Percentiles rank a stretch among this genome's conserved stretches.
Evolutionary conservation across 92 coral and sea anemone genomes (phyloP).

Genomic region (Zoanthus solanderi): DNA sequence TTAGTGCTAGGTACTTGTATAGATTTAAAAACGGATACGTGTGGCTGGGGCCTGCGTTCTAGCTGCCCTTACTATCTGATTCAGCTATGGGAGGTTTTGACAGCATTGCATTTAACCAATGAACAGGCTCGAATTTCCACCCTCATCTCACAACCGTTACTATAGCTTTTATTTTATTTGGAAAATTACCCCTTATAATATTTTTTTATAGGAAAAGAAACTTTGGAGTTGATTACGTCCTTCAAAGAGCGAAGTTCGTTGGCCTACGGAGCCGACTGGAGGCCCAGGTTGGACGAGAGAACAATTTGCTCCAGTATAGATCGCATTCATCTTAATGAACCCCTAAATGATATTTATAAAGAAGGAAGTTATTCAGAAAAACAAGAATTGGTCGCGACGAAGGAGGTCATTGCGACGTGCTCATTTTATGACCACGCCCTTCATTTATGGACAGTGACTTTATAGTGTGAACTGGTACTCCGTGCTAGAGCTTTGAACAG

Average conservation of each 20-base stretch:
- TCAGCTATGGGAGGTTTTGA: too few species aligned
- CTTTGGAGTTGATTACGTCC: constrained; percentile 66
- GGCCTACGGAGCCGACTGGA: constrained; percentile 99
- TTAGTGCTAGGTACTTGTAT: too few species aligned
- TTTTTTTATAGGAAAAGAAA: constrained; percentile 9
- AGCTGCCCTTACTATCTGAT: too few species aligned
- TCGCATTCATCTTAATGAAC: not conserved
- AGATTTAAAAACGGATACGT: too few species aligned
- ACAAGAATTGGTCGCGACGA: not conserved
- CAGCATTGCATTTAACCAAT: too few species aligned
- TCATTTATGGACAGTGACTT: constrained; percentile 81
- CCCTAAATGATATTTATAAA: not conserved
- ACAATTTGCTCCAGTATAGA: not conserved
- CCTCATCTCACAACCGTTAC: too few species aligned
- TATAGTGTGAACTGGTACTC: not conserved
- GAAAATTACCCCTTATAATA: too few species aligned
- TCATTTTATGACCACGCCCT: constrained; percentile 96
- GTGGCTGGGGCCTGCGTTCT: too few species aligned
- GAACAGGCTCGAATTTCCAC: too few species aligned
- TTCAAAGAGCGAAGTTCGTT: constrained; percentile 79
- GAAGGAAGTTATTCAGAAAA: not conserved
- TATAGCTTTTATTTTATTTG: not conserved
- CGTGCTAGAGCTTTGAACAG: not conserved
- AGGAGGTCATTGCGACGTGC: constrained; percentile 84
- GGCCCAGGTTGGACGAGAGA: constrained; percentile 26